Evolutionary conservation across 2,888 invertebrate genomes (phyloP).

Genomic region (Campoletis raptor): DNA sequence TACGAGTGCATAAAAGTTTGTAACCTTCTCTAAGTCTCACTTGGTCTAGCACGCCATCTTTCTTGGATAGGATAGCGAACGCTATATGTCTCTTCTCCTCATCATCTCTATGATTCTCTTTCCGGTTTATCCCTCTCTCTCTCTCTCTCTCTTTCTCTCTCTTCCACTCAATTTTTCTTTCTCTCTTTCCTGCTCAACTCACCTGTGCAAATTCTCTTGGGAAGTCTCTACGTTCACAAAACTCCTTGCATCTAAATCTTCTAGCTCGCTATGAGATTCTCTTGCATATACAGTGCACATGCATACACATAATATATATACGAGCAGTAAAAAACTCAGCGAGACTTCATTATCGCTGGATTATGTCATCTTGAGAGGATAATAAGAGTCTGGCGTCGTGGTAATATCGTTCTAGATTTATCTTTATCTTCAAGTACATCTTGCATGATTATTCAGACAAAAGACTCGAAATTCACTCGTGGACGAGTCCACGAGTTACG

Average conservation of each 20-base stretch:
- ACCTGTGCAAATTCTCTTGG: slow-evolving; percentile 50
- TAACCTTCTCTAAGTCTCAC: slow-evolving; percentile 59
- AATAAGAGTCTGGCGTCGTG: slow-evolving; percentile 19
- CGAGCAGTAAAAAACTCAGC: background rate
- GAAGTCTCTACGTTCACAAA: slow-evolving; percentile 19
- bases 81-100: slow-evolving; percentile 10
- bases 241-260: slow-evolving; percentile 40
- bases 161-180: background rate
- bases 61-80: slow-evolving; percentile 24
- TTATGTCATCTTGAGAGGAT: slow-evolving; percentile 38
- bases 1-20: slow-evolving; percentile 72
- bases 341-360: slow-evolving; percentile 27
- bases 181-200: slow-evolving; percentile 13
- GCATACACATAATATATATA: slow-evolving; percentile 2
- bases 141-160: slow-evolving; percentile 26
- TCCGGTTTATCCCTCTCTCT: slow-evolving; percentile 54
- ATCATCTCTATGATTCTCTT: slow-evolving; percentile 50
- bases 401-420: slow-evolving; percentile 43
- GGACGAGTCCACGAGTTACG: background rate
- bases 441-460: background rate
- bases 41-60: slow-evolving; percentile 67
- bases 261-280: slow-evolving; percentile 27
- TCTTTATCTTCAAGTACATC: background rate
- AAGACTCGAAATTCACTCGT: background rate
- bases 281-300: slow-evolving; percentile 11